phyloP scores from a whole-genome alignment of 2,888 invertebrate genomes.

The Melanophora roralis region DNA sequence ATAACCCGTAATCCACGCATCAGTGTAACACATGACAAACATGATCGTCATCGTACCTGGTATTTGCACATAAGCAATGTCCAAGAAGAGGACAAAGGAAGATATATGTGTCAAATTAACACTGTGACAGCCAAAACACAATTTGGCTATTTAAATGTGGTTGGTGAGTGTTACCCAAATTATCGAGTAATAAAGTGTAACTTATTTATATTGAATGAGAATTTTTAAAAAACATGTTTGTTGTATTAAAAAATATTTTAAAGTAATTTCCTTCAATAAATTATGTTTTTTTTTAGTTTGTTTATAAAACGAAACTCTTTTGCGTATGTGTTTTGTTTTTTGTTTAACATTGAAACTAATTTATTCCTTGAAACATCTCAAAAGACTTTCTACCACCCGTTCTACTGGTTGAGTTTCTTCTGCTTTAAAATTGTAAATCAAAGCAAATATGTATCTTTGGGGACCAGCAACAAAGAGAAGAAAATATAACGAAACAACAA shows the following conservation, averaged over 20 bases:
- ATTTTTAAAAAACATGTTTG: conserved; percentile 4
- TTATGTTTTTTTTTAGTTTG: not conserved
- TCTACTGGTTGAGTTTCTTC: not conserved
- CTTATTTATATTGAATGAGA: conserved; percentile 8
- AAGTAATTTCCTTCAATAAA: conserved; percentile 35
- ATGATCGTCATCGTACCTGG: conserved; percentile 90
- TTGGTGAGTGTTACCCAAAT: conserved; percentile 87
- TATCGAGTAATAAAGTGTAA: too few relatives aligned
- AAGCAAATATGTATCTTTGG: conserved; percentile 41
- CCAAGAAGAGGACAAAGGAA: conserved; percentile 92
- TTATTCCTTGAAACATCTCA: conserved; percentile 43
- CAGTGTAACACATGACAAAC: conserved; percentile 92
- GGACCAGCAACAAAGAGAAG: not conserved
- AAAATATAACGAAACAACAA: not conserved
- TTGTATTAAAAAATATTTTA: too few relatives aligned
- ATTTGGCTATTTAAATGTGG: conserved; percentile 93
- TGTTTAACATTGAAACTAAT: conserved; percentile 57
- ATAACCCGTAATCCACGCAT: conserved; percentile 95
- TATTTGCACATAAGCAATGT: conserved; percentile 94
- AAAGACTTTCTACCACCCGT: not conserved
- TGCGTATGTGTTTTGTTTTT: not conserved
- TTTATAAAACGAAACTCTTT: not conserved
- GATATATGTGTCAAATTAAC: conserved; percentile 96
- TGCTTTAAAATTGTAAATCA: conserved; percentile 33
- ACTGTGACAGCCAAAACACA: conserved; percentile 95